A percentile compares a stretch with the other conserved stretches of the same genome.
Evolutionary conservation across 2,797 vertebrate species (phyloP).

Genomic region (Spatula versicolor): DNA sequence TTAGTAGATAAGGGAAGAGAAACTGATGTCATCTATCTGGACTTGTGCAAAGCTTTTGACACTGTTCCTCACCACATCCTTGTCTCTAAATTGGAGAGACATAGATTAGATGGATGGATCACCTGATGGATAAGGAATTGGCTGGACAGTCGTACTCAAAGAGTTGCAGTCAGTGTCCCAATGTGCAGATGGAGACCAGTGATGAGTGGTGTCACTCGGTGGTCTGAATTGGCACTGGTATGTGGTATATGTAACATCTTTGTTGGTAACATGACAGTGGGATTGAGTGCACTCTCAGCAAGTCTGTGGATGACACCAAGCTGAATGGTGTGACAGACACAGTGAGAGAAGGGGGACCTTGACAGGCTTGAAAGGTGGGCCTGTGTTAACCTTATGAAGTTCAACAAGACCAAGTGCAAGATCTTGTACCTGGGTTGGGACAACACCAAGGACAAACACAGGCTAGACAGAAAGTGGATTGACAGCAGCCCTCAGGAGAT

Average conservation of each 20-base stretch:
- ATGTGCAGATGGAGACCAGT: not conserved
- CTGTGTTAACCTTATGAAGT: too few relatives aligned
- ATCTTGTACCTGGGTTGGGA: too few relatives aligned
- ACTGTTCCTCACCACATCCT: too few relatives aligned
- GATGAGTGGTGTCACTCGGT: not conserved
- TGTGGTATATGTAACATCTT: not conserved
- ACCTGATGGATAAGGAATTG: not conserved
- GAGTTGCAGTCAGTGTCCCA: not conserved
- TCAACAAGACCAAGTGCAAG: too few relatives aligned
- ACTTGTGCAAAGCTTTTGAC: too few relatives aligned
- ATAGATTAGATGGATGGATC: not conserved
- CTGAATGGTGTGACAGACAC: too few relatives aligned
- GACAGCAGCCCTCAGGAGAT: too few relatives aligned
- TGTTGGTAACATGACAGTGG: not conserved
- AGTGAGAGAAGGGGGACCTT: too few relatives aligned
- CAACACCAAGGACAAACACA: too few relatives aligned
- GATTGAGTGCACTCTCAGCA: not conserved
- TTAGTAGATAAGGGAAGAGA: not conserved
- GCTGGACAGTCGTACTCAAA: not conserved
- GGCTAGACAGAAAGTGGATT: too few relatives aligned
- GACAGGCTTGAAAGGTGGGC: too few relatives aligned
- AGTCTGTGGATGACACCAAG: too few relatives aligned
- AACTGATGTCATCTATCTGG: not conserved
- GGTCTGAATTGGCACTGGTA: not conserved
- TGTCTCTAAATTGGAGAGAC: not conserved